A percentile compares a stretch with the other conserved stretches of the same genome.
These are phyloP conservation scores for Scaptomyza caliginosa DNA, from an alignment of 2,888 invertebrate species.

Conservation along the genomic window DNA sequence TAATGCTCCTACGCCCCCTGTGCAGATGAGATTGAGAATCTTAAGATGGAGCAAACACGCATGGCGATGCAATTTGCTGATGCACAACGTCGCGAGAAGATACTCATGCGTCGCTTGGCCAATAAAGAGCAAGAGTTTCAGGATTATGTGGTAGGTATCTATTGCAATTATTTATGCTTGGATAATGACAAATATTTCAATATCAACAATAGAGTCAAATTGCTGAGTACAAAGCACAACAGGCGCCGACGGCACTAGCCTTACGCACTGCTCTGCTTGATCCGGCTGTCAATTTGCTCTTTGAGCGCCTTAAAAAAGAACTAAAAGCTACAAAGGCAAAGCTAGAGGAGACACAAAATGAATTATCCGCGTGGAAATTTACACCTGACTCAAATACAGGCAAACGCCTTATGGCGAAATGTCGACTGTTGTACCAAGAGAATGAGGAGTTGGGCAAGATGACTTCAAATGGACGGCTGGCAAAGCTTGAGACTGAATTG, in stretches of 20 bases:
- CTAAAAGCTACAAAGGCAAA: slow-evolving; percentile 94
- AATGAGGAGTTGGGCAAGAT: slow-evolving; percentile 98
- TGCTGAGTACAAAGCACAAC: slow-evolving; percentile 95
- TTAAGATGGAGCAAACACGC: slow-evolving; percentile 90
- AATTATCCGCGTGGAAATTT: slow-evolving; percentile 99
- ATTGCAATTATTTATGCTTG: slow-evolving; percentile 46
- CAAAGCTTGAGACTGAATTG: slow-evolving; percentile 97
- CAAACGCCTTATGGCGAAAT: slow-evolving; percentile 98
- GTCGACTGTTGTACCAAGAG: slow-evolving; percentile 96
- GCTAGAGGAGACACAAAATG: slow-evolving; percentile 98
- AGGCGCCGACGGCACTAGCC: slow-evolving; percentile 90
- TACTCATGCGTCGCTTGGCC: slow-evolving; percentile 95
- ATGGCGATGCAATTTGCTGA: slow-evolving; percentile 92
- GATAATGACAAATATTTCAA: background rate
- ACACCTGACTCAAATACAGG: slow-evolving; percentile 99
- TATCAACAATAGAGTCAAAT: slow-evolving; percentile 90
- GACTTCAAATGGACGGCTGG: slow-evolving; percentile 96
- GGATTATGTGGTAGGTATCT: slow-evolving; percentile 93
- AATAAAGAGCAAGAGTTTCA: slow-evolving; percentile 98
- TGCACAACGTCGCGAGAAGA: slow-evolving; percentile 95
- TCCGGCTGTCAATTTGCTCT: slow-evolving; percentile 97
- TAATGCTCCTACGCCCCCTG: slow-evolving; percentile 3
- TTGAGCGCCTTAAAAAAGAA: slow-evolving; percentile 95
- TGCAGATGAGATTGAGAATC: slow-evolving; percentile 82
- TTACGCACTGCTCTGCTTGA: slow-evolving; percentile 94